A percentile compares a stretch with the other conserved stretches of the same genome.
phyloP scores from a whole-genome alignment of 2,113 vertebrate species.

The Syrmaticus mikado region DNA sequence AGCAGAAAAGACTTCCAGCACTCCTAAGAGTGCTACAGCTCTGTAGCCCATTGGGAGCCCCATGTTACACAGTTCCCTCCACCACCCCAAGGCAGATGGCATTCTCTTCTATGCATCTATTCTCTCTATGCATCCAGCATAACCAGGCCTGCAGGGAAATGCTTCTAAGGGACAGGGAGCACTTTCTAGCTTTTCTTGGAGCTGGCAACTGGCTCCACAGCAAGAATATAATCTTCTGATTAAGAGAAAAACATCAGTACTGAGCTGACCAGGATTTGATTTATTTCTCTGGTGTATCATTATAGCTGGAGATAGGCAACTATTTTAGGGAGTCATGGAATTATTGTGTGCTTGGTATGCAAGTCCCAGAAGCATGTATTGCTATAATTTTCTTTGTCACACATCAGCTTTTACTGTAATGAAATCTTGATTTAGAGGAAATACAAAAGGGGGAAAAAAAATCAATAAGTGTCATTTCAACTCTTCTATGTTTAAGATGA shows the following conservation, averaged over 20 bases:
- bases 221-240: slow-evolving; percentile 35
- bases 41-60: neutral
- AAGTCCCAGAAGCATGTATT: neutral
- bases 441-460: too few relatives aligned
- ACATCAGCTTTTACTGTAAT: neutral
- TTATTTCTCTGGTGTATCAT: slow-evolving; percentile 2
- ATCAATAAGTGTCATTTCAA: neutral
- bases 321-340: neutral
- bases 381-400: neutral
- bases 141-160: slow-evolving; percentile 33
- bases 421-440: neutral
- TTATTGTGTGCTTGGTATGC: neutral
- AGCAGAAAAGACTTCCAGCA: neutral
- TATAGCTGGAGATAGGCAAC: neutral
- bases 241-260: neutral
- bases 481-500: neutral
- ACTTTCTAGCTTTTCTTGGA: neutral
- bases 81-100: neutral
- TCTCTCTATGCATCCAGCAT: neutral
- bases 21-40: neutral
- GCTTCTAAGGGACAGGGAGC: neutral
- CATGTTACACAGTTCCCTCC: neutral
- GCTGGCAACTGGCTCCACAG: neutral
- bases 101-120: neutral
- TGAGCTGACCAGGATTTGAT: slow-evolving; percentile 8